phyloP scores from a whole-genome alignment of 2,113 vertebrate genomes.

The Callospermophilus lateralis region DNA sequence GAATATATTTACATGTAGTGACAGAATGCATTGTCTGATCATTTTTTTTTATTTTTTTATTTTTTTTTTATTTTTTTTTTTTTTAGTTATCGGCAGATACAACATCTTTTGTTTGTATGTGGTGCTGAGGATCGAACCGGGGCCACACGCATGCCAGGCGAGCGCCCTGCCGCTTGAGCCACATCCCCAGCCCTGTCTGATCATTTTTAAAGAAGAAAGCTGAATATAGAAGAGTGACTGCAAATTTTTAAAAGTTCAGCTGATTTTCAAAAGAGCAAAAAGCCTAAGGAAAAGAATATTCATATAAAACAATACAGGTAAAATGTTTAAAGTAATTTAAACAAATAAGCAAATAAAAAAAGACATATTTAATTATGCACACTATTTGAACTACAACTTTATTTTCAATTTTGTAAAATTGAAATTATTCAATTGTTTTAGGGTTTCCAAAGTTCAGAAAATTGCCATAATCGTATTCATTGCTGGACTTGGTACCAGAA shows the following conservation, averaged over 20 bases:
- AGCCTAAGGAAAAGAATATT: background rate
- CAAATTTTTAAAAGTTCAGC: background rate
- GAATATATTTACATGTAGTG: background rate
- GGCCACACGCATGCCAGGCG: no score
- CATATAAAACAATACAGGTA: background rate
- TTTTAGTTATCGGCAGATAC: no score
- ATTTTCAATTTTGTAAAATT: background rate
- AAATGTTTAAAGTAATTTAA: background rate
- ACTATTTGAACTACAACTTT: background rate
- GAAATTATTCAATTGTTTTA: background rate
- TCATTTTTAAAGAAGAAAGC: background rate
- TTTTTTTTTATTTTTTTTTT: no score
- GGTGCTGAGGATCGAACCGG: no score
- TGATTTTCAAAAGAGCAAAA: background rate
- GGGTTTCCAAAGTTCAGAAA: background rate
- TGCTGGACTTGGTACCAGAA: background rate
- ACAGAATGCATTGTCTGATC: background rate
- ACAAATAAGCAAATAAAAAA: background rate
- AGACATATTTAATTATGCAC: background rate
- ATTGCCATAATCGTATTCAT: background rate
- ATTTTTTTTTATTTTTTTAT: no score
- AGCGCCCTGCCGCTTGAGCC: no score
- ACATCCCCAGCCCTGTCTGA: no score
- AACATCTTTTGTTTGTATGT: no score
- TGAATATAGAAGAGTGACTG: background rate